Evolutionary conservation across 2,113 vertebrate species (phyloP).

Genomic region (Hippopotamus amphibius): DNA sequence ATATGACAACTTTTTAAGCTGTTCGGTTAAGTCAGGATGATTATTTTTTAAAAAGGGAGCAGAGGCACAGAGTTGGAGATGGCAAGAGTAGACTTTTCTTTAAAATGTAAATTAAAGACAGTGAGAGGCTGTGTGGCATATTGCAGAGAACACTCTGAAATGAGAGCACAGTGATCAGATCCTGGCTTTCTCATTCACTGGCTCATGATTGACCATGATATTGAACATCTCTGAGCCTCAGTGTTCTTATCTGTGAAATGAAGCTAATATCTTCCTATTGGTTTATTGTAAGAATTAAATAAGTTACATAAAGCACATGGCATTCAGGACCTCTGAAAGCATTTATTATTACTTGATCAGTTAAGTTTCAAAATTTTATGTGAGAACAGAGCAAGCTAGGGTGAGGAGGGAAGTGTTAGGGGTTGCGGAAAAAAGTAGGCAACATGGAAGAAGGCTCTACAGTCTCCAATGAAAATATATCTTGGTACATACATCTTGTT

Average conservation of each 20-base stretch:
- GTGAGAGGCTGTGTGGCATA: neutral
- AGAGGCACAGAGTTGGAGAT: neutral
- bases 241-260: neutral
- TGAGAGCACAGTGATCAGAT: neutral
- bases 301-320: neutral
- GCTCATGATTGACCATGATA: neutral
- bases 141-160: neutral
- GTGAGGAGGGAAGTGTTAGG: neutral
- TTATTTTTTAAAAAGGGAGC: neutral
- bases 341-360: neutral
- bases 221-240: neutral
- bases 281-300: slow-evolving; percentile 20
- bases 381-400: neutral
- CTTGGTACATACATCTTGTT: neutral
- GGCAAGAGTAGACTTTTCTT: neutral
- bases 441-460: rapidly evolving
- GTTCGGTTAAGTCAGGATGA: neutral
- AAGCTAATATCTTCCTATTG: neutral
- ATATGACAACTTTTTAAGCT: neutral
- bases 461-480: neutral
- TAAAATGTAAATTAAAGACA: neutral
- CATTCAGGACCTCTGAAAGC: neutral
- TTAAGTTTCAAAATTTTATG: neutral
- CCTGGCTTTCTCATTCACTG: too few species aligned
- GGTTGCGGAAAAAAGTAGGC: neutral